A percentile compares a stretch with the other conserved stretches of the same genome.
phyloP scores from a whole-genome alignment of 2,797 vertebrate genomes.

The Setipinna tenuifilis region DNA sequence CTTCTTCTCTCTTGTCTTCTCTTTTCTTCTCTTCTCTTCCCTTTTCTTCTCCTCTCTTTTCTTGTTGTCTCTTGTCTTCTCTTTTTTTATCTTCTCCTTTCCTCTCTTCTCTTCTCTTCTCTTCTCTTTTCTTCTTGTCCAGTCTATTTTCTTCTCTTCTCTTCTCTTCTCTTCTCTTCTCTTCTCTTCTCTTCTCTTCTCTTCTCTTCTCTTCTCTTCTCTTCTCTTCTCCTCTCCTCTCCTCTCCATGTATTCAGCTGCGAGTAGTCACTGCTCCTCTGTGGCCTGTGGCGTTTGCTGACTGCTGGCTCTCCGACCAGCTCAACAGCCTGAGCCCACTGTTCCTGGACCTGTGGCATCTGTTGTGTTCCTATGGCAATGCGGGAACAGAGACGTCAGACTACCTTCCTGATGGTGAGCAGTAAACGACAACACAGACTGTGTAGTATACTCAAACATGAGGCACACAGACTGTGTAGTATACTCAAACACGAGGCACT shows the following conservation, averaged over 20 bases:
- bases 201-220: neutral
- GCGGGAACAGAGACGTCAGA: neutral
- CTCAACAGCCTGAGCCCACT: slow-evolving; percentile 85
- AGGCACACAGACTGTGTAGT: neutral
- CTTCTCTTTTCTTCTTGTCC: neutral
- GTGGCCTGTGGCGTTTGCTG: slow-evolving; percentile 84
- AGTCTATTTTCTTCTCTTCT: neutral
- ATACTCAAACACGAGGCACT: too few relatives aligned
- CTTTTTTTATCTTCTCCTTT: neutral
- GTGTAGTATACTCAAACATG: neutral
- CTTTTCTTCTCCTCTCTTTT: neutral
- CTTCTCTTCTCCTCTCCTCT: neutral
- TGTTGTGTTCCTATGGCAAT: slow-evolving; percentile 77
- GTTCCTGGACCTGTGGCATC: slow-evolving; percentile 78
- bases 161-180: neutral
- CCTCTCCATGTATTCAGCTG: slow-evolving; percentile 65
- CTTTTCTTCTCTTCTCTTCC: too few relatives aligned
- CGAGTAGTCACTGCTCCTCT: slow-evolving; percentile 86
- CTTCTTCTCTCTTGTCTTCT: neutral
- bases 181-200: neutral
- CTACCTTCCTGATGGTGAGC: neutral
- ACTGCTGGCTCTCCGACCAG: slow-evolving; percentile 89
- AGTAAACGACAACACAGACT: neutral
- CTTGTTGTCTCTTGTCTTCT: neutral
- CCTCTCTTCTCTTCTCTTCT: neutral